Conservation (phyloP, 2,888 invertebrate species). For the Priocnemis perturbator region DNA sequence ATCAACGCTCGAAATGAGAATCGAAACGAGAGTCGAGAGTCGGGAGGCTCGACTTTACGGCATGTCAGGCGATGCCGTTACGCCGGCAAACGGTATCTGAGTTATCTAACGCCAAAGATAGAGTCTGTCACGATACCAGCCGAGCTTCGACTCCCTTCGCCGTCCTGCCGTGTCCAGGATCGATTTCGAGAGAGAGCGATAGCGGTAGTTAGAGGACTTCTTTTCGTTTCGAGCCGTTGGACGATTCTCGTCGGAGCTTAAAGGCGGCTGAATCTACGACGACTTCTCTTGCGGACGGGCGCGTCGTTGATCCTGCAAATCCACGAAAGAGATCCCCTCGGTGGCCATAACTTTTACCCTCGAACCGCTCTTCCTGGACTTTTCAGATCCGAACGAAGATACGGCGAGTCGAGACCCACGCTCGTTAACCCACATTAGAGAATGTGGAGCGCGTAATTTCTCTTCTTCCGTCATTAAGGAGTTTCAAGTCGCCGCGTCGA, state of each 20-base stretch:
- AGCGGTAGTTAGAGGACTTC: slow-evolving; percentile 32
- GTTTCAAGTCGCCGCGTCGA: slow-evolving; percentile 30
- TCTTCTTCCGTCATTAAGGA: slow-evolving; percentile 39
- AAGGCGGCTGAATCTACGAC: slow-evolving; percentile 11
- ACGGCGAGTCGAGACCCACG: slow-evolving; percentile 27
- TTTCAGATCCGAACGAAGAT: slow-evolving; percentile 44
- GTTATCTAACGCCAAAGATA: no score
- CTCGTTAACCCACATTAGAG: slow-evolving; percentile 48
- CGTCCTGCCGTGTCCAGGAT: not conserved
- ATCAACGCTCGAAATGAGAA: no score
- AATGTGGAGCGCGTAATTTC: slow-evolving; percentile 37
- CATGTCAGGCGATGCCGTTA: no score
- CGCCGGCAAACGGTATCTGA: no score
- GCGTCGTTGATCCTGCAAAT: slow-evolving; percentile 50
- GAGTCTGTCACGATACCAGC: no score
- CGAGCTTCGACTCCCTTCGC: no score
- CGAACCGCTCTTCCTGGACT: slow-evolving; percentile 39
- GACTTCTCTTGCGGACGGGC: slow-evolving; percentile 31
- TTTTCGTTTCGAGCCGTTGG: slow-evolving; percentile 25
- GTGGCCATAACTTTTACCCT: slow-evolving; percentile 46
- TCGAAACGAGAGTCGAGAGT: no score
- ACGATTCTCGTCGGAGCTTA: slow-evolving; percentile 27
- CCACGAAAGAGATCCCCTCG: slow-evolving; percentile 43
- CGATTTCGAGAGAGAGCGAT: slow-evolving; percentile 12
- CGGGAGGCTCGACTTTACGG: no score